phyloP scores from a whole-genome alignment of 2,797 vertebrate species.

The Ctenosaura bakeri region DNA sequence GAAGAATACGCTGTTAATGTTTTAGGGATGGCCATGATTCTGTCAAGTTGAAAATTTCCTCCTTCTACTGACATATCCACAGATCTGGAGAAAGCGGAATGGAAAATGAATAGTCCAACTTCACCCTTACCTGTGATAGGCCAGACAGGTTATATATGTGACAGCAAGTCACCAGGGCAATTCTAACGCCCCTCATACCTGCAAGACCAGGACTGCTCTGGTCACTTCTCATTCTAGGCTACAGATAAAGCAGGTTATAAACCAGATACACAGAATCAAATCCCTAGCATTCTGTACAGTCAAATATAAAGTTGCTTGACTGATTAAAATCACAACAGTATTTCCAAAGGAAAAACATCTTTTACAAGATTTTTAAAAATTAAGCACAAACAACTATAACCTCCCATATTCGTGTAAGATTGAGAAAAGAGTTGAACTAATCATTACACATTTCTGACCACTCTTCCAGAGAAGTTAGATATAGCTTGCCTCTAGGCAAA shows the following conservation, averaged over 20 bases:
- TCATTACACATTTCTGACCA: not conserved
- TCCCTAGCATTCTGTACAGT: not conserved
- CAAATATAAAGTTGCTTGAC: not conserved
- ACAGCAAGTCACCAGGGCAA: not conserved
- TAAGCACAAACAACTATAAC: constrained; percentile 11
- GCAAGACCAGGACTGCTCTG: too few relatives aligned
- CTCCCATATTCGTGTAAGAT: constrained; percentile 4
- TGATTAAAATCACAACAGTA: not conserved
- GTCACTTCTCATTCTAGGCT: too few relatives aligned
- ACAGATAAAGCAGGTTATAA: not conserved
- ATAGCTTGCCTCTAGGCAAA: not conserved
- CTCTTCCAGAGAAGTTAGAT: constrained; percentile 1
- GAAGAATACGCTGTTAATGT: too few relatives aligned
- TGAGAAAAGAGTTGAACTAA: constrained; percentile 34
- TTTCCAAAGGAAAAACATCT: not conserved
- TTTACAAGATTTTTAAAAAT: too few relatives aligned
- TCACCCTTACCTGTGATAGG: not conserved
- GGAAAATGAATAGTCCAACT: not conserved
- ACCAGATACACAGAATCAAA: not conserved
- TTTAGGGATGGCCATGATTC: not conserved
- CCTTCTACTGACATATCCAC: not conserved
- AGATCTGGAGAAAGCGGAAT: not conserved
- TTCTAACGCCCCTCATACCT: not conserved
- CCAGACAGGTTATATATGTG: not conserved
- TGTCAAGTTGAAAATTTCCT: not conserved